Conservation (phyloP, 2,113 vertebrate species). For the Gorsachius goisagi region DNA sequence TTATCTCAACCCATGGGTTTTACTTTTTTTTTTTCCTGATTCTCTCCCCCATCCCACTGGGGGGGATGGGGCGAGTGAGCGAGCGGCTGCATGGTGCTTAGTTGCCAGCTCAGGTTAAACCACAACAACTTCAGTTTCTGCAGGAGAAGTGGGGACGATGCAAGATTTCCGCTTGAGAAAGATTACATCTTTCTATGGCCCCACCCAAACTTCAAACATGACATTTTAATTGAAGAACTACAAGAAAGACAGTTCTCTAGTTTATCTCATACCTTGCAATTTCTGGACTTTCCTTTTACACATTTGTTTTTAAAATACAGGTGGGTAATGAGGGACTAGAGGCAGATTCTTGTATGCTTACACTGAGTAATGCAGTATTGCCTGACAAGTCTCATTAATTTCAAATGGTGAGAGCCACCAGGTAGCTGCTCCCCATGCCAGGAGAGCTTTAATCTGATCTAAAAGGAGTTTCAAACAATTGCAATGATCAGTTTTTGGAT, state of each 20-base stretch:
- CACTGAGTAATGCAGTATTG: not conserved
- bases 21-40: too few species aligned
- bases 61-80: too few species aligned
- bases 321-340: not conserved
- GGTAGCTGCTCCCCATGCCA: not conserved
- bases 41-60: too few species aligned
- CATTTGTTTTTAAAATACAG: not conserved
- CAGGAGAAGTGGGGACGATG: not conserved
- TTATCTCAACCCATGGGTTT: too few species aligned
- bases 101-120: too few species aligned
- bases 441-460: not conserved
- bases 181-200: not conserved
- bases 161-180: not conserved
- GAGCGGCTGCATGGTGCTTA: too few species aligned
- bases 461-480: not conserved
- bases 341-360: not conserved
- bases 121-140: not conserved
- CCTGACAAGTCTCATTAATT: not conserved
- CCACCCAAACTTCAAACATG: not conserved
- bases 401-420: not conserved
- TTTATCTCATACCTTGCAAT: not conserved
- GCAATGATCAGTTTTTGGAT: not conserved
- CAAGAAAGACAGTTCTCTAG: not conserved
- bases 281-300: not conserved
- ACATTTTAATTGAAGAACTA: not conserved